Percentiles rank a stretch among this genome's conserved stretches.
phyloP scores from a whole-genome alignment of 2,113 vertebrate genomes.

The Gallinago undulata region DNA sequence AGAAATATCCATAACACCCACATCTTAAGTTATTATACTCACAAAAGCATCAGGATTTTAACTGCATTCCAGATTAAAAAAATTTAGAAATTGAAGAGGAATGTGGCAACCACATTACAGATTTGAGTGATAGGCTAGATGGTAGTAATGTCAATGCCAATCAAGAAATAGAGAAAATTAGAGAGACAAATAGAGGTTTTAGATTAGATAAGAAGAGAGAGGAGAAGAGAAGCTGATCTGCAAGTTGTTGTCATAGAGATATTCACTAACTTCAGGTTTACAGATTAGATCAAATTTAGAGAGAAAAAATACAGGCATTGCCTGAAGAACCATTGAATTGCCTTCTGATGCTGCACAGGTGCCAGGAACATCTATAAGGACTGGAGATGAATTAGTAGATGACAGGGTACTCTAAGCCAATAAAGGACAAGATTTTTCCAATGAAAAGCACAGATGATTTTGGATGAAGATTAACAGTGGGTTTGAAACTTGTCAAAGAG shows the following conservation, averaged over 20 bases:
- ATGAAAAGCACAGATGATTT: not conserved
- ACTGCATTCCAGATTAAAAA: not conserved
- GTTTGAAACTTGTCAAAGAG: not conserved
- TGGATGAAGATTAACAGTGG: not conserved
- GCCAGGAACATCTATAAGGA: not conserved
- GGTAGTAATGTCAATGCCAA: not conserved
- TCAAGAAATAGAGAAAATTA: not conserved
- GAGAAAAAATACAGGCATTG: not conserved
- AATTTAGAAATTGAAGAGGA: not conserved
- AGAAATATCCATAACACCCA: slow-evolving; percentile 17
- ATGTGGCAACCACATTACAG: not conserved
- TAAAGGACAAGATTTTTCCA: not conserved
- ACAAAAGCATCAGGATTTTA: not conserved
- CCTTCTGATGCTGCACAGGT: not conserved
- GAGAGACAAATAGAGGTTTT: not conserved
- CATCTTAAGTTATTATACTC: slow-evolving; percentile 1
- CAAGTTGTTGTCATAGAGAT: slow-evolving; percentile 42
- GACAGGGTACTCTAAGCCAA: not conserved
- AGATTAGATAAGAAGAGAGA: not conserved
- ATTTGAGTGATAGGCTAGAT: not conserved
- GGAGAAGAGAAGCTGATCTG: not conserved
- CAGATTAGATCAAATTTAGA: not conserved
- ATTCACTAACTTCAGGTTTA: not conserved
- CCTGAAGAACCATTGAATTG: not conserved
- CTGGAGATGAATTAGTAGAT: not conserved